Base-by-base conservation (phyloP, 2,113 vertebrate genomes). In the Cromileptes altivelis region DNA sequence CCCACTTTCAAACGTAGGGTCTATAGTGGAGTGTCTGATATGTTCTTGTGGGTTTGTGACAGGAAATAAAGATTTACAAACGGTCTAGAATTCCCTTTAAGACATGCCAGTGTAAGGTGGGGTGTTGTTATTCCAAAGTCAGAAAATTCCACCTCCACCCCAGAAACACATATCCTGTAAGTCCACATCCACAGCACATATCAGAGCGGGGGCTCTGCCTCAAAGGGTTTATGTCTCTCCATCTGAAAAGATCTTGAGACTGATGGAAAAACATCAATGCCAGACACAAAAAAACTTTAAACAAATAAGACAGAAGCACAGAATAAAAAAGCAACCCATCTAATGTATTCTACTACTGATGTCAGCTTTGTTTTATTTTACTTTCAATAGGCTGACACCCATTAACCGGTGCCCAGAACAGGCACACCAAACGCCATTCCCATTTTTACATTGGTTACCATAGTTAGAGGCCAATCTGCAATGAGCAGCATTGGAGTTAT, bases 1-100 rank as follows among this genome's bases (percentile, higher is more conserved):
- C 78, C 60, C 62, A 77, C 78, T 88, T 89, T 92, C 62, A 89
- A 90, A 87, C 18, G 49, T 14, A 77, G 27, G 9, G 61, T 61
- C 27, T 47, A 27, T 56, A 81, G 80, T 63, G 57, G 69, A 82
- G 74, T 78, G 79, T 91, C 75, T 88, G 82, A 91, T 90, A 89
- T 88, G 80, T 62, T 90, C 74, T 80, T 85, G 87, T 77, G 87
- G 89, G 68, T 86, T 90, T 82, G 90, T 72, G 82, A 91, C 89
- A 91, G 89, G 87, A 92, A 88, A 85, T 68, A 77, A 85, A 85
- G 85, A 92, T 90, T 86, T 88, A 87, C 79, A 90, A 85, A 85
- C 2, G 57, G 77, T 81, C 37, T 70, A 65, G 64, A 88, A 82
- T 91, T 90, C 47, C 49, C 72, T 91, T 89, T 40, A 83, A 88